phyloP scores from a whole-genome alignment of 2,113 vertebrate species.

The Pygoscelis antarcticus region DNA sequence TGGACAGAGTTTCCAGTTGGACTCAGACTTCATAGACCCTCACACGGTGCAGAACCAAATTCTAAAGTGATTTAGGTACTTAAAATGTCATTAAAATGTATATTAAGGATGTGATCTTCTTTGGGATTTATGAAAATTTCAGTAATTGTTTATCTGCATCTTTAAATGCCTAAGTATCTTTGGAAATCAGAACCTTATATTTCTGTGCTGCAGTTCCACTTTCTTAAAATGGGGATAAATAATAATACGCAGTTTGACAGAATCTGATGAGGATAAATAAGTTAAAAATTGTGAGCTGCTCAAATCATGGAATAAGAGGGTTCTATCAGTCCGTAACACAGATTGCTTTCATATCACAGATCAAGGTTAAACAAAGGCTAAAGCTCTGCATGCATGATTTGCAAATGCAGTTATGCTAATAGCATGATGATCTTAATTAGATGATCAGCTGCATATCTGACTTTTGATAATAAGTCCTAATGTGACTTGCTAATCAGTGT shows the following conservation, averaged over 20 bases:
- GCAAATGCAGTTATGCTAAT: constrained; percentile 68
- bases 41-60: not conserved
- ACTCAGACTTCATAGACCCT: not conserved
- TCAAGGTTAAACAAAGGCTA: constrained; percentile 70
- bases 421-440: constrained; percentile 65
- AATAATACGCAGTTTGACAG: not conserved
- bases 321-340: not conserved
- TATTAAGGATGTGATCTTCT: not conserved
- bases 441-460: constrained; percentile 68
- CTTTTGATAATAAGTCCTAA: constrained; percentile 68
- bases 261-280: constrained; percentile 9
- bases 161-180: not conserved
- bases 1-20: not conserved
- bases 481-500: constrained; percentile 71
- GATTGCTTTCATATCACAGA: constrained; percentile 35
- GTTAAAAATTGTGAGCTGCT: not conserved
- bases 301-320: not conserved
- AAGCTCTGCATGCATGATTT: constrained; percentile 65
- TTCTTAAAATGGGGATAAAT: constrained; percentile 10
- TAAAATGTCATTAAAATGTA: not conserved
- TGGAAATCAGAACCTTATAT: not conserved
- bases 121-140: not conserved
- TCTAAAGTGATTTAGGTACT: not conserved
- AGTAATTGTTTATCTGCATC: not conserved
- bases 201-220: not conserved